Evolutionary conservation across 2,113 vertebrate species (phyloP), one percentile per base, ranked within the genome.

Genomic region (Nyctibius bracteatus): DNA sequence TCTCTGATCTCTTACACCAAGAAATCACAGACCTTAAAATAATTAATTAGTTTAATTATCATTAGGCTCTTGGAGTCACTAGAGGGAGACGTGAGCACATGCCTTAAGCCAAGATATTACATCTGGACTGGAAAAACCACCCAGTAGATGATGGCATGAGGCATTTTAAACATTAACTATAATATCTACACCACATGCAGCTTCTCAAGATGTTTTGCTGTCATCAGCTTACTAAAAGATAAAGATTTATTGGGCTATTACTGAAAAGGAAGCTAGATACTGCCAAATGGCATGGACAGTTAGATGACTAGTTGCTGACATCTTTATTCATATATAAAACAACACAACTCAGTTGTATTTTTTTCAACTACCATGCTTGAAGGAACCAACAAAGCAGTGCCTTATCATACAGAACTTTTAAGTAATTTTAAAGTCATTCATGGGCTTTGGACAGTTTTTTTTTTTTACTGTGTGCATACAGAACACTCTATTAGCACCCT

Each of bases 181-280:
- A 94, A 81, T 39, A 94, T 85, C 94, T 94, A 43, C 81, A 93
- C 88, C 95, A 95, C 97, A 95, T 96, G 93, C 94, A 96, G 93
- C 94, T 94, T 88, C 92, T 96, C 96, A 97, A 96, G 84, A 94
- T 94, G 94, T 93, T 97, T 87, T 55, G 67, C 87, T 94, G 92
- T 96, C 95, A 92, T 92, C 95, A 88, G 91, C 85, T 96, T 68
- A 82, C 90, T 86, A 97, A 86, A 91, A 96, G 93, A 96, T 96
- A 97, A 96, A 96, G 96, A 95, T 97, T 97, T 96, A 96, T 86
- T 43, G 90, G 82, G 93, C 91, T 95, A 55, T 96, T 97, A 97
- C 79, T 95, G 89, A 94, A 88, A 96, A 97, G 91, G 94, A 96
- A 95, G 94, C 92, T 95, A 81, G 87, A 96, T 75, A 77, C 88